These are phyloP conservation scores for Machaerirhynchus nigripectus DNA, from an alignment of 2,113 vertebrate species.

Conservation along the genomic window DNA sequence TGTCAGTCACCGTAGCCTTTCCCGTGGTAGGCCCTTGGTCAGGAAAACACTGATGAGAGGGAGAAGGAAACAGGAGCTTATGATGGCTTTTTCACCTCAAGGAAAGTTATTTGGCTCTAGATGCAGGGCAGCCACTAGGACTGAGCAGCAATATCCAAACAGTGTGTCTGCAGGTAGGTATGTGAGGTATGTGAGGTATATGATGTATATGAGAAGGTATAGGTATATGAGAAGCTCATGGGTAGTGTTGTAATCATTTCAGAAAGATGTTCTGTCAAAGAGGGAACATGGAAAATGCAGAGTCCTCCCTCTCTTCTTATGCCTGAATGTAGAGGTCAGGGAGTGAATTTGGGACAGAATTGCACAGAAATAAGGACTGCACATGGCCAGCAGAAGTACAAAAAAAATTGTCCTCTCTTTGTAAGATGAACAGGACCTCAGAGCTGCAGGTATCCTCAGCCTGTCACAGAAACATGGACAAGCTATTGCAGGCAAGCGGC, in stretches of 20 bases:
- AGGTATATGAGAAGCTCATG: not conserved
- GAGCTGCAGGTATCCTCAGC: not conserved
- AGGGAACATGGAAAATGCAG: not conserved
- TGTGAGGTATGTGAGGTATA: no score
- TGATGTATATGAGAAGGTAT: no score
- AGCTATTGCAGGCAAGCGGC: not conserved
- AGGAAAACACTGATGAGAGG: not conserved
- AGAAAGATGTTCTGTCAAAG: not conserved
- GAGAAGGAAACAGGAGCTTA: not conserved
- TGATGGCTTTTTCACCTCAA: not conserved
- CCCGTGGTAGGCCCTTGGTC: not conserved
- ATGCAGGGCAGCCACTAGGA: not conserved
- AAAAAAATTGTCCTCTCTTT: not conserved
- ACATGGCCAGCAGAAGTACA: rapidly evolving
- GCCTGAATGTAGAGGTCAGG: not conserved
- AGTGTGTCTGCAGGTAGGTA: not conserved
- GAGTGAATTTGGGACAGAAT: not conserved
- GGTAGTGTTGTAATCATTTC: not conserved
- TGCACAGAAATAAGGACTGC: not conserved
- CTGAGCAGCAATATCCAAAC: not conserved
- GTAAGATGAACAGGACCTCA: not conserved
- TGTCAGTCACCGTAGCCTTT: not conserved
- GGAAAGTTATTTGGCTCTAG: not conserved
- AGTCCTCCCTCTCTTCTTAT: not conserved
- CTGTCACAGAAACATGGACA: not conserved